Conservation (phyloP, 2,113 vertebrate genomes). For the Dicaeum eximium region DNA sequence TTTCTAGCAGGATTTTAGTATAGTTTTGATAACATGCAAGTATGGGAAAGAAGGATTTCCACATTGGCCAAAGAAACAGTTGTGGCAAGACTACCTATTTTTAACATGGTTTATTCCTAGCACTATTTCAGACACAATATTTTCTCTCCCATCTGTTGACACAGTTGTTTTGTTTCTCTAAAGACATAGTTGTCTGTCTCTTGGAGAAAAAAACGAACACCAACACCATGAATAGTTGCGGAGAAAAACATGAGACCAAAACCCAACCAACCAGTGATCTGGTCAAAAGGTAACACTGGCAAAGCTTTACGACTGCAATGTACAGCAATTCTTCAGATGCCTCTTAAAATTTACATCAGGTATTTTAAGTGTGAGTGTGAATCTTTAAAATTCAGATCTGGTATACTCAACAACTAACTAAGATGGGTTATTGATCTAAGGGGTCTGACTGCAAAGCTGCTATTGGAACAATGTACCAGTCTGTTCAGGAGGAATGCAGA, state of each 20-base stretch:
- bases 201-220: not conserved
- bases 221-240: not conserved
- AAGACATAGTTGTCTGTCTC: constrained; percentile 25
- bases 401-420: constrained; percentile 22
- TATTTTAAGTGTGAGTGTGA: not conserved
- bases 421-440: constrained; percentile 27
- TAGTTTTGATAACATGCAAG: not conserved
- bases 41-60: constrained; percentile 19
- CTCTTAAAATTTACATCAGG: not conserved
- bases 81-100: constrained; percentile 64
- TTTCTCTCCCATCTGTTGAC: constrained; percentile 58
- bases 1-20: not conserved
- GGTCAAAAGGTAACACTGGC: not conserved
- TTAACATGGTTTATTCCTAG: constrained; percentile 40
- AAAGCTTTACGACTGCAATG: not conserved
- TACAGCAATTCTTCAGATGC: not conserved
- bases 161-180: constrained; percentile 54
- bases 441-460: not conserved
- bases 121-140: constrained; percentile 41
- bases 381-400: constrained; percentile 46
- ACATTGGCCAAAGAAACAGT: constrained; percentile 14
- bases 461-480: not conserved
- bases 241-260: not conserved
- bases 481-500: not conserved
- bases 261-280: not conserved